These are phyloP conservation scores for Passer domesticus DNA, from an alignment of 2,113 vertebrate genomes.

Conservation along the genomic window DNA sequence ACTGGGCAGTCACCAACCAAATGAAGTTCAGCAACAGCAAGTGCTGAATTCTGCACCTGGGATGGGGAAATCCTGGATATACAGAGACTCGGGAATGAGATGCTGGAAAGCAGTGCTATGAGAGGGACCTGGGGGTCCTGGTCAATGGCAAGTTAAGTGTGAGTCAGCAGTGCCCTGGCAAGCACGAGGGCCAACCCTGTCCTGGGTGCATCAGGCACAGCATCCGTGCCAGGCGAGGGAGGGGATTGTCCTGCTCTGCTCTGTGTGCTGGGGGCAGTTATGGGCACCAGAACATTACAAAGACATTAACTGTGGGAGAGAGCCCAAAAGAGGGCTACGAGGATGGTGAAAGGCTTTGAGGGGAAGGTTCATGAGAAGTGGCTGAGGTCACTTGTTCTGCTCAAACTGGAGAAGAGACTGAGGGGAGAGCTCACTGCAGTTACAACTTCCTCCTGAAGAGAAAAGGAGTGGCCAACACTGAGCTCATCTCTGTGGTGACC, in stretches of 20 bases:
- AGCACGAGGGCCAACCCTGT: not conserved
- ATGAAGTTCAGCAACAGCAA: not conserved
- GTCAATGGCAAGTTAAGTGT: rapidly evolving
- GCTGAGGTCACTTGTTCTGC: not conserved
- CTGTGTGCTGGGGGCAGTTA: rapidly evolving
- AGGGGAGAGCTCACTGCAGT: too few relatives aligned
- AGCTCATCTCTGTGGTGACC: not conserved
- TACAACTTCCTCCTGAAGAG: not conserved
- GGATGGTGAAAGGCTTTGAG: not conserved
- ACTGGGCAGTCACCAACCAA: too few relatives aligned
- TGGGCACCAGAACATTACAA: not conserved
- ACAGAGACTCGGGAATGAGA: not conserved
- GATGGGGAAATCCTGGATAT: not conserved
- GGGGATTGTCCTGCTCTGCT: not conserved
- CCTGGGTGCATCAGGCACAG: not conserved
- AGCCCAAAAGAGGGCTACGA: not conserved
- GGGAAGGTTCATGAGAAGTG: rapidly evolving
- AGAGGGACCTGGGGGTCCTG: not conserved
- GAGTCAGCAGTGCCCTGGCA: not conserved
- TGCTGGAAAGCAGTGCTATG: rapidly evolving
- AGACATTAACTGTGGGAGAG: not conserved
- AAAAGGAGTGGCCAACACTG: not conserved
- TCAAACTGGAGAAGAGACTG: not conserved
- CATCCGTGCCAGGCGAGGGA: rapidly evolving
- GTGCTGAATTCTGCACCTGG: not conserved